Evolutionary conservation across 1,140 invertebrate genomes (phyloP).

Genomic region (Listronotus oregonensis): DNA sequence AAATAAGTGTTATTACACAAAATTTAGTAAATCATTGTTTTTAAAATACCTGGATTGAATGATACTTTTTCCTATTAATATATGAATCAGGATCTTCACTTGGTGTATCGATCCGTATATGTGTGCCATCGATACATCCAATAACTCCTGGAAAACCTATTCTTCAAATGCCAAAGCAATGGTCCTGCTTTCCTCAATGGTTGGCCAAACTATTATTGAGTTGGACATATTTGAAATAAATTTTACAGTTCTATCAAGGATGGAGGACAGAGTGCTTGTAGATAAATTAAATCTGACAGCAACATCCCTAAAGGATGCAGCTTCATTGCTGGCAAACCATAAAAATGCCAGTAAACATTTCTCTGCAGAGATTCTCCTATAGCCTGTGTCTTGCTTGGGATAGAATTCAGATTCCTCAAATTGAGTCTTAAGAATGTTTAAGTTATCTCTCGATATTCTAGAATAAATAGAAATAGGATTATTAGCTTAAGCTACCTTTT

Average conservation of each 20-base stretch:
- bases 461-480: too few species aligned
- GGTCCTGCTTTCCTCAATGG: constrained; percentile 38
- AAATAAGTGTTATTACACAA: constrained; percentile 4
- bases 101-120: constrained; percentile 45
- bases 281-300: constrained; percentile 47
- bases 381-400: too few species aligned
- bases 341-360: too few species aligned
- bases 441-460: too few species aligned
- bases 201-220: constrained; percentile 45
- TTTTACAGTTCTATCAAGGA: constrained; percentile 43
- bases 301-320: constrained; percentile 46
- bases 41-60: constrained; percentile 43
- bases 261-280: constrained; percentile 41
- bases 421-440: too few species aligned
- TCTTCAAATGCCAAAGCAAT: constrained; percentile 40
- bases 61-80: constrained; percentile 43
- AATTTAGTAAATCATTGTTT: neutral
- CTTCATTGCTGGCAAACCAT: constrained; percentile 51
- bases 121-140: constrained; percentile 46
- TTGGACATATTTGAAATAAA: constrained; percentile 42
- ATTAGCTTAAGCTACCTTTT: too few species aligned
- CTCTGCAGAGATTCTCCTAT: too few species aligned
- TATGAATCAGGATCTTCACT: constrained; percentile 41
- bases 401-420: too few species aligned
- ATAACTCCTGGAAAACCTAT: constrained; percentile 45